These are phyloP conservation scores for Balaenoptera acutorostrata DNA, from an alignment of 2,113 vertebrate genomes.

Conservation along the genomic window DNA sequence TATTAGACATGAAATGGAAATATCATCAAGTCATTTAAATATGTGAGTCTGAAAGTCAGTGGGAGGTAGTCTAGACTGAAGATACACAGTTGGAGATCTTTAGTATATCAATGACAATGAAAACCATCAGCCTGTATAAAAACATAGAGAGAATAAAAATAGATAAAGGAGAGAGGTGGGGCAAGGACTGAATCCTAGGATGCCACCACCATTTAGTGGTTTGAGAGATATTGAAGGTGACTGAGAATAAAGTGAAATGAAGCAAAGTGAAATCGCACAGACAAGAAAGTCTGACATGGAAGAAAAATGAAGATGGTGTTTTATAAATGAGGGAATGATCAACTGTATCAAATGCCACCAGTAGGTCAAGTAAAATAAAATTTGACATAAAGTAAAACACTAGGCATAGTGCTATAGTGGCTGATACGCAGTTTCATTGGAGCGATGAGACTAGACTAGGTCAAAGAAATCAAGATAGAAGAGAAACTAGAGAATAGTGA, in stretches of 20 bases:
- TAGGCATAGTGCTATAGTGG: background rate
- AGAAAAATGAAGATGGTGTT: background rate
- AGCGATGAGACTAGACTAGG: background rate
- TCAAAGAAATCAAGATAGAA: background rate
- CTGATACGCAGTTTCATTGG: background rate
- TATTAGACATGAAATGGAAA: background rate
- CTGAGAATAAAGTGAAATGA: background rate
- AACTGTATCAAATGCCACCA: background rate
- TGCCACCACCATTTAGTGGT: background rate
- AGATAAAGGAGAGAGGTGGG: background rate
- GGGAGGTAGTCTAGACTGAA: background rate
- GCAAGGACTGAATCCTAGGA: background rate
- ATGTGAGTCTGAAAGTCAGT: background rate
- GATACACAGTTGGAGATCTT: background rate
- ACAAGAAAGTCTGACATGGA: background rate
- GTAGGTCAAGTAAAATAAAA: background rate
- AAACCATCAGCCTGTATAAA: background rate
- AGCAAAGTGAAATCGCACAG: background rate
- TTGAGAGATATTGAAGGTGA: background rate
- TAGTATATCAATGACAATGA: background rate
- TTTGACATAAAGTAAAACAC: background rate
- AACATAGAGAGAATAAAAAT: background rate
- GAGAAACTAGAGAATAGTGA: background rate
- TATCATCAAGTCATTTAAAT: background rate
- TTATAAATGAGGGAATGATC: background rate